Evolutionary conservation across 2,797 vertebrate species (phyloP).

Genomic region (Sylvilagus floridanus): DNA sequence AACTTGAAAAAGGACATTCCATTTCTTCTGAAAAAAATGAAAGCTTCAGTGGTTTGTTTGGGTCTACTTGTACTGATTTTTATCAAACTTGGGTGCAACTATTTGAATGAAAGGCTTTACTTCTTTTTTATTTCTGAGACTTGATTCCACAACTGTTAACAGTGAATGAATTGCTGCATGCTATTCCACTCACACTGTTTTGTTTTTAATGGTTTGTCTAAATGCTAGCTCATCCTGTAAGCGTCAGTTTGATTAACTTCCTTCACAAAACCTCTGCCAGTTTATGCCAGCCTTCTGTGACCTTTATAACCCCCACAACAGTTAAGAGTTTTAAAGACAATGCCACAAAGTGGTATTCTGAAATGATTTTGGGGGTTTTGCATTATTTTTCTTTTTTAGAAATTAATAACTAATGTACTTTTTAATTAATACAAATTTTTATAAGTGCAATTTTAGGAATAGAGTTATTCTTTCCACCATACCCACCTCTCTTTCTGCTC

Average conservation of each 20-base stretch:
- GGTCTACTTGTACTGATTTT: not conserved
- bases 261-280: not conserved
- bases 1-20: conserved; percentile 41
- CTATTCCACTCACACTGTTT: not conserved
- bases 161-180: not conserved
- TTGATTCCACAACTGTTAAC: not conserved
- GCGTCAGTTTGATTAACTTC: not conserved
- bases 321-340: not conserved
- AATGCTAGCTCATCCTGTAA: not conserved
- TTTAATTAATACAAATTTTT: too few relatives aligned
- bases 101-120: not conserved
- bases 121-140: conserved; percentile 17
- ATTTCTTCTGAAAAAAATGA: conserved; percentile 24
- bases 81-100: conserved; percentile 2
- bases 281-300: not conserved
- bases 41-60: conserved; percentile 3
- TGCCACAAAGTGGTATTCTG: not conserved
- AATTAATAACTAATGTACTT: too few relatives aligned
- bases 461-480: too few relatives aligned
- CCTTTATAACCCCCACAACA: not conserved
- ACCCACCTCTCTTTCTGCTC: too few relatives aligned
- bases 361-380: too few relatives aligned
- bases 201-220: not conserved
- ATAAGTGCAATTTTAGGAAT: too few relatives aligned
- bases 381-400: not conserved